A percentile compares a stretch with the other conserved stretches of the same genome.
These are phyloP conservation scores for Desoria tigrina DNA, from an alignment of 2,888 invertebrate genomes.

Conservation along the genomic window DNA sequence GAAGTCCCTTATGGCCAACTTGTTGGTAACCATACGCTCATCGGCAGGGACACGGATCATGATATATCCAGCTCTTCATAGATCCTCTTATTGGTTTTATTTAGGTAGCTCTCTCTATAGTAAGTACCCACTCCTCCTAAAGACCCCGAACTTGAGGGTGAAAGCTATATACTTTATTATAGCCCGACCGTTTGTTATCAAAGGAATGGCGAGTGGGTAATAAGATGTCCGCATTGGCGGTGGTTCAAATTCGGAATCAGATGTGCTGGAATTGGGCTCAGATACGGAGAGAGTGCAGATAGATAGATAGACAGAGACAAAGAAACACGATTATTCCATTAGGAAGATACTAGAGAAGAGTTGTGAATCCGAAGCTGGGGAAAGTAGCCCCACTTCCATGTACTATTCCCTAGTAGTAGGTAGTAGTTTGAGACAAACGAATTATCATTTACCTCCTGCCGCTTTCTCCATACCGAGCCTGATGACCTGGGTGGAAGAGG, in stretches of 20 bases:
- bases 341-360: slow-evolving; percentile 44
- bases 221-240: neutral
- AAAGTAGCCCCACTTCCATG: slow-evolving; percentile 4
- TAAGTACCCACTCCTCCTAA: too few species aligned
- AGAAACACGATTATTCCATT: slow-evolving; percentile 52
- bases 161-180: too few species aligned
- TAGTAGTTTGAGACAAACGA: slow-evolving; percentile 6
- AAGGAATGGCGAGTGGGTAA: slow-evolving; percentile 5
- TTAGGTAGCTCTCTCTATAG: too few species aligned
- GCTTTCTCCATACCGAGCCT: neutral
- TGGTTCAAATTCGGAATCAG: neutral
- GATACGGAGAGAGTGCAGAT: neutral
- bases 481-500: slow-evolving; percentile 6
- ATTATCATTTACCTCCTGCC: slow-evolving; percentile 17
- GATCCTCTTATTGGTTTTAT: too few species aligned
- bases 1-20: too few species aligned
- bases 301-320: slow-evolving; percentile 29
- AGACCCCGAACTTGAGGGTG: neutral
- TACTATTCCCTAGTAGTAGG: too few species aligned
- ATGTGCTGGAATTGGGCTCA: neutral
- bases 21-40: too few species aligned
- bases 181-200: neutral
- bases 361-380: slow-evolving; percentile 20
- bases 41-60: too few species aligned
- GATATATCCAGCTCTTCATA: too few species aligned